These are phyloP conservation scores for Diuraphis noxia DNA, from an alignment of 1,140 invertebrate genomes.

Conservation along the genomic window DNA sequence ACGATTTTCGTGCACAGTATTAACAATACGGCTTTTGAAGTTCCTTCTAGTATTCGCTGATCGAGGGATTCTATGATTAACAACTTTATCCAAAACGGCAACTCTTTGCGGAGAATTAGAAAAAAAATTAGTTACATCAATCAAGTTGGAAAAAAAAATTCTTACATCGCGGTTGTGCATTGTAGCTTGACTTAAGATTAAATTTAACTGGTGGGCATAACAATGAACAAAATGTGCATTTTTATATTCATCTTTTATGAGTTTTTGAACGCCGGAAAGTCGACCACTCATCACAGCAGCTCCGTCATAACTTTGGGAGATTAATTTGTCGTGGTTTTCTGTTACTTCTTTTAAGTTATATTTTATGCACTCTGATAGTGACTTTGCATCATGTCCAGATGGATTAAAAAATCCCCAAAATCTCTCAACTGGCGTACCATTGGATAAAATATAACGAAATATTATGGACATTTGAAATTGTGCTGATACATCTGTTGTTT, in stretches of 20 bases:
- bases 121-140: background rate
- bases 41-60: background rate
- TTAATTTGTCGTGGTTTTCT: conserved; percentile 42
- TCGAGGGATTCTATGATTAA: background rate
- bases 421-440: no score
- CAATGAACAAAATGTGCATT: background rate
- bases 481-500: no score
- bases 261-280: background rate
- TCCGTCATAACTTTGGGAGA: conserved; percentile 51
- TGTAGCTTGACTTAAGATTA: background rate
- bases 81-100: background rate
- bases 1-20: no score
- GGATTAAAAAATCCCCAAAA: no score
- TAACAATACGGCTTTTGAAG: background rate
- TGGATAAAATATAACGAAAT: no score
- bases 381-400: no score
- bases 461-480: no score
- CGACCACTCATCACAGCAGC: conserved; percentile 45
- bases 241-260: background rate
- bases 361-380: no score
- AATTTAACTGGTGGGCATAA: background rate
- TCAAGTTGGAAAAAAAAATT: background rate
- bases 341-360: no score
- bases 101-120: background rate
- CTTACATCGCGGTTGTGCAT: background rate